Base-by-base conservation (phyloP, 2,888 invertebrate genomes). In the Griposia aprilina region DNA sequence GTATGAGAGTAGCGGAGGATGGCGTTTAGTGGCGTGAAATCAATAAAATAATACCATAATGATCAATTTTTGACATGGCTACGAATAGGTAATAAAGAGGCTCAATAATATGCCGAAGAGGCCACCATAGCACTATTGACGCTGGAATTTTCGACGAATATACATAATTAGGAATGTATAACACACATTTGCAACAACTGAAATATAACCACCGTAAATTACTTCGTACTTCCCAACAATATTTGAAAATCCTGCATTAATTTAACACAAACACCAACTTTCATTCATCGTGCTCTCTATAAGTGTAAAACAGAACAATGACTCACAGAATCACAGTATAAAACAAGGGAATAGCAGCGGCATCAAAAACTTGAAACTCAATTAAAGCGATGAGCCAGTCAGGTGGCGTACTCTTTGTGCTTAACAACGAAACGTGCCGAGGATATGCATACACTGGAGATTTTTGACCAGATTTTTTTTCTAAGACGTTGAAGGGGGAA, bases 341-440 rank as follows among this genome's bases (percentile, higher is more conserved):
- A 80, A 85, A 88, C 87, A 84, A 82, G 71, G 41, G 81, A 76
- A 80, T 76, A 78, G 70, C 83, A 82, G 62, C 67, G 76, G 74
- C 83, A 86, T 87, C 88, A 90, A 90, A 91, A 92, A 92, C 91
- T 93, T 91, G 86, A 88, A 94, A 94, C 92, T 93, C 93, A 93
- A 94, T 94, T 94, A 94, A 90, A 92, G 87, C 87, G 87, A 86
- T 88, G 87, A 88, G 87, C 87, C 83, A 85, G 87, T 74, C 88
- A 87, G 89, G 91, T 89, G 89, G 83, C 86, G 80, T 87, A 79
- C 86, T 86, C 87, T 86, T 87, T 87, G 87, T 89, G 79, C 80
- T 73, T 75, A 78, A 75, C 76, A 68, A 79, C 74, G 76, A 66
- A 80, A 83, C 68, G 67, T 45, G 72, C 7, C 48, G 30, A 79